These are phyloP conservation scores for Eubasilissa regina DNA, from an alignment of 1,140 invertebrate species.

Conservation along the genomic window DNA sequence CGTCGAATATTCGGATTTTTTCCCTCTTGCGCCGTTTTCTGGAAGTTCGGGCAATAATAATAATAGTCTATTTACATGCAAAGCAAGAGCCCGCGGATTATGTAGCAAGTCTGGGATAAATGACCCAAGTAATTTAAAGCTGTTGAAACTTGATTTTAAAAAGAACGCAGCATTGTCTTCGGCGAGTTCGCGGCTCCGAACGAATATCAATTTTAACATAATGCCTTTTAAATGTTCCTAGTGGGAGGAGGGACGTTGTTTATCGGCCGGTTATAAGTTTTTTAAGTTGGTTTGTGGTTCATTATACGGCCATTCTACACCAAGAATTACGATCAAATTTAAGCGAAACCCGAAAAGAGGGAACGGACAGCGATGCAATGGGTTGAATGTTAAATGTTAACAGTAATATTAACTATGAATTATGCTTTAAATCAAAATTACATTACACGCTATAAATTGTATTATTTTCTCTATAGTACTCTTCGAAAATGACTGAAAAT, in stretches of 20 bases:
- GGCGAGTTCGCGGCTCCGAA: constrained; percentile 33
- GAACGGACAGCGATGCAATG: too few relatives aligned
- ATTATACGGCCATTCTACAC: too few relatives aligned
- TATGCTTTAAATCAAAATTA: too few relatives aligned
- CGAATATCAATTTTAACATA: constrained; percentile 38
- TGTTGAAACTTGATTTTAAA: constrained; percentile 40
- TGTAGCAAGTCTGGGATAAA: constrained; percentile 42
- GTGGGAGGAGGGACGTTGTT: constrained; percentile 16
- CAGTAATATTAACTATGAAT: too few relatives aligned
- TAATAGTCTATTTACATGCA: constrained; percentile 44
- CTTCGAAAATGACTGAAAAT: too few relatives aligned
- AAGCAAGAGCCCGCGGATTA: constrained; percentile 41
- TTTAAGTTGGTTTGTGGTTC: background rate
- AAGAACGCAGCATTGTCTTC: constrained; percentile 41
- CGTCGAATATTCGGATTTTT: constrained; percentile 26
- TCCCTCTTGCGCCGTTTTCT: constrained; percentile 17
- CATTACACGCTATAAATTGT: too few relatives aligned
- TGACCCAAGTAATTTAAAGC: constrained; percentile 46
- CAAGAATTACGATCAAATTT: too few relatives aligned
- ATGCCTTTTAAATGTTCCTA: constrained; percentile 27
- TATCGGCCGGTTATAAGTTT: constrained; percentile 16
- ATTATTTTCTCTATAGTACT: too few relatives aligned
- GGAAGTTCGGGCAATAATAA: constrained; percentile 31
- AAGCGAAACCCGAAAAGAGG: too few relatives aligned
- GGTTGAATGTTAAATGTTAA: too few relatives aligned